Conservation (phyloP, 1,140 invertebrate genomes). For the Himalopsyche phryganea region DNA sequence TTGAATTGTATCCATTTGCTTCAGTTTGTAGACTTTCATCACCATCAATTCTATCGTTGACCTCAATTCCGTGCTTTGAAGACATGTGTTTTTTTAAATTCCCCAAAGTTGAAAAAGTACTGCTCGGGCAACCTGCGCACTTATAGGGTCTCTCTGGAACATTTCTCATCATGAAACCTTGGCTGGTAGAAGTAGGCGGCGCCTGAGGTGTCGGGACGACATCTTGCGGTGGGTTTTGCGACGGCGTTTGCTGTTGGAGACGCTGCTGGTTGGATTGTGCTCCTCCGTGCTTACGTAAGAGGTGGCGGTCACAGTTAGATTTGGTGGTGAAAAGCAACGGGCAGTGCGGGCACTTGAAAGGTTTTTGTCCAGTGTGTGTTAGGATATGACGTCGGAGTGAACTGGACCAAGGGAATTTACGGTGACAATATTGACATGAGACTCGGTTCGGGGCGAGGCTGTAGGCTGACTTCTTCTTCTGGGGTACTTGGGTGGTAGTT, state of each 20-base stretch:
- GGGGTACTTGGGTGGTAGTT: constrained; percentile 48
- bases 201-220: constrained; percentile 34
- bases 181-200: constrained; percentile 39
- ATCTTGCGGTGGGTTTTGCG: constrained; percentile 42
- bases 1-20: constrained; percentile 9
- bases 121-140: constrained; percentile 79
- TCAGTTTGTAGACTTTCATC: constrained; percentile 37
- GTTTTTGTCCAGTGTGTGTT: constrained; percentile 94
- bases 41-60: constrained; percentile 41
- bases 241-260: constrained; percentile 41
- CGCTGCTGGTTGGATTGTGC: constrained; percentile 43
- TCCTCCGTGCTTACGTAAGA: constrained; percentile 83
- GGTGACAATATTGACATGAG: constrained; percentile 84
- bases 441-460: constrained; percentile 90
- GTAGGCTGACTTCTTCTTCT: constrained; percentile 92
- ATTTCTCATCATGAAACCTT: constrained; percentile 60
- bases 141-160: constrained; percentile 80
- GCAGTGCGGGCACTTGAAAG: constrained; percentile 90
- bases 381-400: constrained; percentile 88
- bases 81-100: constrained; percentile 75
- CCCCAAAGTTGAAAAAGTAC: constrained; percentile 78
- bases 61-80: constrained; percentile 60
- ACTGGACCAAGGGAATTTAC: constrained; percentile 94
- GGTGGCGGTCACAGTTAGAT: constrained; percentile 92
- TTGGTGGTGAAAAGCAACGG: constrained; percentile 93